Evolutionary conservation across 2,113 vertebrate species (phyloP).

Genomic region (Microtus ochrogaster): DNA sequence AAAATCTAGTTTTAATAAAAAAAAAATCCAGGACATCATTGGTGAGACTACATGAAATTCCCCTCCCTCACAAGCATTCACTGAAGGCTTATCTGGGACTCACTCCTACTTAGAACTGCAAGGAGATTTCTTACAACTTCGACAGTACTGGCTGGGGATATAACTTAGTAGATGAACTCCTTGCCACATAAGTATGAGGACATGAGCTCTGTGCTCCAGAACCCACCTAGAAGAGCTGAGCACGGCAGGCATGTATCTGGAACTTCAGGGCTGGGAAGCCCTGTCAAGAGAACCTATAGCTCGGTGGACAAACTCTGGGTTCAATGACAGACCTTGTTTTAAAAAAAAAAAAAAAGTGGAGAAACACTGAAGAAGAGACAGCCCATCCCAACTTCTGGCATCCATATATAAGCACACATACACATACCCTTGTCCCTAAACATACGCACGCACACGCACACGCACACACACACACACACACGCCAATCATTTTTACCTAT

Average conservation of each 20-base stretch:
- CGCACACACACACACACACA: not conserved
- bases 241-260: not conserved
- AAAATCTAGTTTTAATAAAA: not conserved
- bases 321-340: not conserved
- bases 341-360: not conserved
- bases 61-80: not conserved
- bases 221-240: not conserved
- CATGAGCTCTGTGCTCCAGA: not conserved
- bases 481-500: not conserved
- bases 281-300: not conserved
- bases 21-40: not conserved
- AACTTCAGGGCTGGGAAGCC: not conserved
- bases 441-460: not conserved
- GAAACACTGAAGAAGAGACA: not conserved
- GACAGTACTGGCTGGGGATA: not conserved
- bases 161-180: not conserved
- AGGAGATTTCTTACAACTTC: not conserved
- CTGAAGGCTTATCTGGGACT: not conserved
- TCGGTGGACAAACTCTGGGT: not conserved
- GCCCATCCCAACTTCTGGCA: not conserved
- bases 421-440: not conserved
- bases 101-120: not conserved
- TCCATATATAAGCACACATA: no score
- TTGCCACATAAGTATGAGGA: not conserved
- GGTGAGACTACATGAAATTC: not conserved